These are phyloP conservation scores for Acanthoscelides obtectus DNA, from an alignment of 2,888 invertebrate species.

Conservation along the genomic window DNA sequence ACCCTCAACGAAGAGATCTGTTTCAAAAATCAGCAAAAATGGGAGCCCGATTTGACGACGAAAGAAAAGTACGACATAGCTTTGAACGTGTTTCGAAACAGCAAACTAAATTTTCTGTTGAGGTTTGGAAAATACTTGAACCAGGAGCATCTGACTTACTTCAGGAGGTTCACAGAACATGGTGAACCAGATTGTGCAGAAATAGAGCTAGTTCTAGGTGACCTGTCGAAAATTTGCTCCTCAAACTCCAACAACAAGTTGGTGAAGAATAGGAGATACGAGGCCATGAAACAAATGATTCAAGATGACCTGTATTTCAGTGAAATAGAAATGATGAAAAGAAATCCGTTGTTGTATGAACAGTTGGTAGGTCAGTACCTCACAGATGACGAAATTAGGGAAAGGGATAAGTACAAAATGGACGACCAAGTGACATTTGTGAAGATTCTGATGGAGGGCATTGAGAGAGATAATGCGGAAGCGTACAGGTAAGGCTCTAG, in stretches of 20 bases:
- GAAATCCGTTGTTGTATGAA: slow-evolving; percentile 87
- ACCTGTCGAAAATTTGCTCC: slow-evolving; percentile 48
- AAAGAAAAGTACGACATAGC: slow-evolving; percentile 69
- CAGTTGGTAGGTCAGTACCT: slow-evolving; percentile 84
- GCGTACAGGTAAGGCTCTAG: slow-evolving; percentile 38
- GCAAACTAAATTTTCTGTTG: slow-evolving; percentile 65
- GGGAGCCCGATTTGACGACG: slow-evolving; percentile 67
- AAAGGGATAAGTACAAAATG: slow-evolving; percentile 53
- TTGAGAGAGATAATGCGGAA: slow-evolving; percentile 68
- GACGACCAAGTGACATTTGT: slow-evolving; percentile 62
- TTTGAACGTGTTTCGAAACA: slow-evolving; percentile 57
- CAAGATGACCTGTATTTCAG: slow-evolving; percentile 74
- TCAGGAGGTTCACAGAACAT: slow-evolving; percentile 48
- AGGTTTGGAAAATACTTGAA: slow-evolving; percentile 72
- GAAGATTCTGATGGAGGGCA: slow-evolving; percentile 72
- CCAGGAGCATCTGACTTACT: slow-evolving; percentile 65
- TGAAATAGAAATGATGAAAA: slow-evolving; percentile 88
- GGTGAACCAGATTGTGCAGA: slow-evolving; percentile 50
- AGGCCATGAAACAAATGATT: slow-evolving; percentile 71
- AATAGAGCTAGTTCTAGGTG: slow-evolving; percentile 59
- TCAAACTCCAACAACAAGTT: slow-evolving; percentile 52
- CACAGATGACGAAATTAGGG: slow-evolving; percentile 67
- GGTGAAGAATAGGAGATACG: slow-evolving; percentile 76
- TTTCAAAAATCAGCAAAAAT: slow-evolving; percentile 79
- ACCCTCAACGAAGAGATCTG: slow-evolving; percentile 58